Base-by-base conservation (phyloP, 2,113 vertebrate genomes). In the Pica pica region DNA sequence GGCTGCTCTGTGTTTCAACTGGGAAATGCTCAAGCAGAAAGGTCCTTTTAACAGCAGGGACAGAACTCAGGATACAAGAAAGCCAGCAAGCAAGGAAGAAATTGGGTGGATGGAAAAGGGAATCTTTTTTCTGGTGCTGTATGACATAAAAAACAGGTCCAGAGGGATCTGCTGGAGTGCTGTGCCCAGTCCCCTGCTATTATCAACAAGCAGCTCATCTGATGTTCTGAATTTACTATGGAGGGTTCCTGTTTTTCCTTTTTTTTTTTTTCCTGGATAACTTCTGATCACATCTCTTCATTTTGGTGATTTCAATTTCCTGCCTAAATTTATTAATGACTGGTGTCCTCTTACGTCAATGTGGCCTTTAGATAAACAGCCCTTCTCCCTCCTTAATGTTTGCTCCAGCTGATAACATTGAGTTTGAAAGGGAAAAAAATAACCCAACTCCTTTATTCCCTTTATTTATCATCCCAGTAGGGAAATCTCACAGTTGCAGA, bases 281-380 rank as follows among this genome's bases (percentile, higher is more conserved):
- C 23, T 93, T 88, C n/a, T 80, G 71, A 87, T 80, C 63, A 24
- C 57, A 57, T 37, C 37, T 57, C 57, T 71, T 68, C 42, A 12
- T 80, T 90, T 61, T 42, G 17, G 26, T 37, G 63, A 88, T 67
- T 93, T 83, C 53, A 79, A 64, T 83, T 90, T 76, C 88, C 94
- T 90, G 57, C 37, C 67, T 93, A 31, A 93, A 96, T 77, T 89
- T 93, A 90, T 87, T 93, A 55, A 50, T 67, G 68, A 35, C 68
- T 19, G 47, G 46, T 57, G 44, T 42, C 31, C 67, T 65, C 70
- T 85, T 46, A 52, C 3, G 0, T 81, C 71, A 90, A 31, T 6
- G 37, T 16, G 27, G 42, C 69, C 79, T 89, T 89, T 33, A 84
- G 87, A 82, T 44, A 93, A 95, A 92, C 64, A 95, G 47, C 39